Evolutionary conservation across 2,113 vertebrate genomes (phyloP).

Genomic region (Odobenus rosmarus): DNA sequence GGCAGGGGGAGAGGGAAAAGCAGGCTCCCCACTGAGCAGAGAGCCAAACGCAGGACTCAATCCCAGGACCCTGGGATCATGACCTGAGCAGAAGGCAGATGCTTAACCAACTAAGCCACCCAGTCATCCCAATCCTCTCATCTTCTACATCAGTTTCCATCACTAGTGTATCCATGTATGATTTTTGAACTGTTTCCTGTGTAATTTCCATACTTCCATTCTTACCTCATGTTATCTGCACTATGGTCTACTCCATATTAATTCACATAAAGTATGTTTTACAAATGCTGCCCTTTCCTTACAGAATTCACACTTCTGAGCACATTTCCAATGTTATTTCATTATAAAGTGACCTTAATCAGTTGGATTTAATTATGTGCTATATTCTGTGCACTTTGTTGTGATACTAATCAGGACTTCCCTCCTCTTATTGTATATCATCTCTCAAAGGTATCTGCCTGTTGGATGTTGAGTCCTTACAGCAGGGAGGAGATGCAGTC

Average conservation of each 20-base stretch:
- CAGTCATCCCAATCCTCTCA: background rate
- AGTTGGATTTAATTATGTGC: background rate
- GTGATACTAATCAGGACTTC: background rate
- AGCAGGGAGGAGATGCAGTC: background rate
- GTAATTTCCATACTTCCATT: background rate
- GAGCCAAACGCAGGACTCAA: too few species aligned
- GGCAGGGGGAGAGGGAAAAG: too few species aligned
- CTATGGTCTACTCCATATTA: background rate
- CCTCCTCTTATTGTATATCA: background rate
- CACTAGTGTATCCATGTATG: background rate
- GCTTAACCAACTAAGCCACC: too few species aligned
- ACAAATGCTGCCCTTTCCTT: background rate
- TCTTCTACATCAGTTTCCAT: background rate
- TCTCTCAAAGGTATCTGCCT: background rate
- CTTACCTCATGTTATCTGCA: background rate
- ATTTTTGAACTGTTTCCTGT: background rate
- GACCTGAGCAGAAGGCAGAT: too few species aligned
- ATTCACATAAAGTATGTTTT: background rate
- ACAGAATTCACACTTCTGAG: background rate
- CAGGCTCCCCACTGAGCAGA: too few species aligned
- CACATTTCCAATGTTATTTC: background rate
- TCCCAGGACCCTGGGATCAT: too few species aligned
- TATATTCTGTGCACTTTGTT: background rate
- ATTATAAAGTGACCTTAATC: background rate
- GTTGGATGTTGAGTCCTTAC: background rate